phyloP scores from a whole-genome alignment of 2,113 vertebrate genomes.

The Callaeas wilsoni region DNA sequence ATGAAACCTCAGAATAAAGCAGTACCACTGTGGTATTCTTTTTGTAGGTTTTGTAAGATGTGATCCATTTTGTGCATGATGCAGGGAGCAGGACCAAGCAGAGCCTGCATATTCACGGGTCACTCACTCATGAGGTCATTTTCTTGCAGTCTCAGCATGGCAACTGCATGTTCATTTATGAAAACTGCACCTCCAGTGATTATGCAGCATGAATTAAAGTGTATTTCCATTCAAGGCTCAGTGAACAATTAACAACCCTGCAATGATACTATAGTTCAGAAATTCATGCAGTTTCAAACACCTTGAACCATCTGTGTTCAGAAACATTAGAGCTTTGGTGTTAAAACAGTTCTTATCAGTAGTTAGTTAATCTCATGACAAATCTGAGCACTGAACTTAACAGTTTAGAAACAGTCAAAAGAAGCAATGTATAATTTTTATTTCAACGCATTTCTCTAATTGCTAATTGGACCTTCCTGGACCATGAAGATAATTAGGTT shows the following conservation, averaged over 20 bases:
- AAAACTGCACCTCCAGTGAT: background rate
- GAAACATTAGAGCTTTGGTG: background rate
- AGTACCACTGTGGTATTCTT: background rate
- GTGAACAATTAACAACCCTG: background rate
- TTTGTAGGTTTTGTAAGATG: background rate
- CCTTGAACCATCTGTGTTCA: constrained; percentile 3
- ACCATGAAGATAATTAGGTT: constrained; percentile 38
- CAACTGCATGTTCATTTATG: background rate
- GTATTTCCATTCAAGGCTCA: background rate
- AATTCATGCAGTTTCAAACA: constrained; percentile 6
- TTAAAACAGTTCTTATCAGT: constrained; percentile 16
- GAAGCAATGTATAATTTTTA: constrained; percentile 32
- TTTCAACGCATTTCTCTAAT: constrained; percentile 36
- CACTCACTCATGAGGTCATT: background rate
- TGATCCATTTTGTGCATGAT: background rate
- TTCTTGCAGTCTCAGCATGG: background rate
- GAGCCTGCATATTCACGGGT: background rate
- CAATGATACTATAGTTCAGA: background rate
- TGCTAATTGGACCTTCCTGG: constrained; percentile 44
- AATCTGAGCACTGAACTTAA: constrained; percentile 24
- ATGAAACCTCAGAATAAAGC: background rate
- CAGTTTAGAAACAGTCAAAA: constrained; percentile 1
- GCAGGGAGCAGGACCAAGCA: background rate
- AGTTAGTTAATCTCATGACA: constrained; percentile 33
- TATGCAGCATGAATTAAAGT: background rate